phyloP scores from a whole-genome alignment of 2,797 vertebrate species.

The Myotis myotis region DNA sequence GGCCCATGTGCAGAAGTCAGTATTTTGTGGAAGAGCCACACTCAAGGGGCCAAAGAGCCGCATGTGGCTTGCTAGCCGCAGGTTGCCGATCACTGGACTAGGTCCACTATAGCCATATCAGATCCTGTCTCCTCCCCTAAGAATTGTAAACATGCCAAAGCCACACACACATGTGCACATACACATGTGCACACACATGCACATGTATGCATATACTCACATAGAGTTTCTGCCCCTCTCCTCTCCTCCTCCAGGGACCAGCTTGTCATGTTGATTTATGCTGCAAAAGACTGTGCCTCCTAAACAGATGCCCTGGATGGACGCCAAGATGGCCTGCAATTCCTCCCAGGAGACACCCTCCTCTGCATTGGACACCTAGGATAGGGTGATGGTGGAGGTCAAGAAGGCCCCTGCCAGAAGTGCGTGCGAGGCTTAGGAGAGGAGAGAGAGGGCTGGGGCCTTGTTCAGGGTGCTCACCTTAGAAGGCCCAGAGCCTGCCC shows the following conservation, averaged over 20 bases:
- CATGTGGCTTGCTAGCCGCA: too few relatives aligned
- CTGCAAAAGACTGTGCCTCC: not conserved
- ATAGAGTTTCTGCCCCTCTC: not conserved
- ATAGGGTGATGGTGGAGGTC: not conserved
- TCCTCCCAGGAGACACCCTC: not conserved
- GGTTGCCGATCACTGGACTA: too few relatives aligned
- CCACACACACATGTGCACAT: not conserved
- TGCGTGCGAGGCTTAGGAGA: not conserved
- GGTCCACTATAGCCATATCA: not conserved
- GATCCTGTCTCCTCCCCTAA: not conserved
- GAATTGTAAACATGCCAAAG: not conserved
- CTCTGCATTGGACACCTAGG: not conserved
- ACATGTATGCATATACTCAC: too few relatives aligned
- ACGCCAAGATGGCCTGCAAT: not conserved
- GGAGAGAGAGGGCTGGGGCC: not conserved
- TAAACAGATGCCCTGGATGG: not conserved
- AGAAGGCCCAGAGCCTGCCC: not conserved
- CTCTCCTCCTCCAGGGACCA: not conserved
- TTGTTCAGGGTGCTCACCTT: not conserved
- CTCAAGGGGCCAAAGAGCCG: too few relatives aligned
- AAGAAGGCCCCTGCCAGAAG: not conserved
- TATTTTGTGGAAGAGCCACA: too few relatives aligned
- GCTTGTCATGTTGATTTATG: not conserved
- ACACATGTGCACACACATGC: rapidly evolving
- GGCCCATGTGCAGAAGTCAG: too few relatives aligned